Percentiles rank a stretch among this genome's conserved stretches.
Conservation (phyloP, 2,113 vertebrate species). For the Phasianus colchicus region DNA sequence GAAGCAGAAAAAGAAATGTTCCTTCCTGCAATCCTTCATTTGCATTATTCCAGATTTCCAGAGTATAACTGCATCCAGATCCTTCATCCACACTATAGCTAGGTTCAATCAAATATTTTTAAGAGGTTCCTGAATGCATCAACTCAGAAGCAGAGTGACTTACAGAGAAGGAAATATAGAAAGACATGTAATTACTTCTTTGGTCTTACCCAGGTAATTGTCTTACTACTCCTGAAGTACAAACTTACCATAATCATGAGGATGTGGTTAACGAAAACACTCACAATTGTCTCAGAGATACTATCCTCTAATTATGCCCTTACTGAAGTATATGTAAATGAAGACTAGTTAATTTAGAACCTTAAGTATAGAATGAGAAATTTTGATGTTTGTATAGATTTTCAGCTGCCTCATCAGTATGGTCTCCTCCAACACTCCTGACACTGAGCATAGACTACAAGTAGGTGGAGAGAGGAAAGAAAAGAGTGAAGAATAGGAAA, state of each 20-base stretch:
- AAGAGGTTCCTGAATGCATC: background rate
- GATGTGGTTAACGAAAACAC: slow-evolving; percentile 63
- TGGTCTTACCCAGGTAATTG: background rate
- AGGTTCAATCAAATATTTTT: background rate
- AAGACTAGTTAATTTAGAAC: slow-evolving; percentile 65
- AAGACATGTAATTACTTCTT: slow-evolving; percentile 49
- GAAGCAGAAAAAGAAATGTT: background rate
- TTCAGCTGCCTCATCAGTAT: background rate
- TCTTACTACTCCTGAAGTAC: background rate
- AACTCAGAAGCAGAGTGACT: background rate
- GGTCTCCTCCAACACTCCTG: background rate
- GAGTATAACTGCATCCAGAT: background rate
- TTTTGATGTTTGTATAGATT: background rate
- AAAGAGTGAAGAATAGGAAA: no score
- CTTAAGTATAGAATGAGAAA: slow-evolving; percentile 1
- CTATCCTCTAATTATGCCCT: slow-evolving; percentile 46
- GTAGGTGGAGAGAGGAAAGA: background rate
- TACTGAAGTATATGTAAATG: slow-evolving; percentile 63
- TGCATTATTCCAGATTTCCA: slow-evolving; percentile 7
- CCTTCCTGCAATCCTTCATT: background rate
- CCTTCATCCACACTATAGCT: background rate
- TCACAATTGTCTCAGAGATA: slow-evolving; percentile 54
- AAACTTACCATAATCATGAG: slow-evolving; percentile 23
- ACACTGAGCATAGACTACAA: background rate
- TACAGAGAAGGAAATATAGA: background rate